Percentiles rank a stretch among this genome's conserved stretches.
Conservation (phyloP, 2,797 vertebrate genomes). For the Spinus olivaceus region DNA sequence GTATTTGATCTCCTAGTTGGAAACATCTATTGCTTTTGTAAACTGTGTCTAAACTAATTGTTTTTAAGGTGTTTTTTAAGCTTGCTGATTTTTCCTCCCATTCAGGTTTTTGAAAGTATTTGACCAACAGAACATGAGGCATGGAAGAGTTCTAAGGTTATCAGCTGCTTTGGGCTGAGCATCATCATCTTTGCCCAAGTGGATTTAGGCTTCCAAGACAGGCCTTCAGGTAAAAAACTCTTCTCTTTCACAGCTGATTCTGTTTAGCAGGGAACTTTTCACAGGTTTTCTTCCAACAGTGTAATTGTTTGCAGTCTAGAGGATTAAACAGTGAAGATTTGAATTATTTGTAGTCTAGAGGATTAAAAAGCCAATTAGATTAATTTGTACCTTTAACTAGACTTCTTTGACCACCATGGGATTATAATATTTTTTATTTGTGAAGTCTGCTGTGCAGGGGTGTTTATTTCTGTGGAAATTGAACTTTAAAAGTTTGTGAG, state of each 20-base stretch:
- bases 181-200: neutral
- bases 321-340: neutral
- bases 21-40: neutral
- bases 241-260: neutral
- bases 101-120: constrained; percentile 57
- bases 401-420: neutral
- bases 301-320: neutral
- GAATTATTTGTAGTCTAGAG: neutral
- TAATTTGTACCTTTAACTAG: neutral
- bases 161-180: constrained; percentile 27
- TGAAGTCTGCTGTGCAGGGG: neutral
- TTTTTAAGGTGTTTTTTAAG: neutral
- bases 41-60: neutral
- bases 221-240: constrained; percentile 68
- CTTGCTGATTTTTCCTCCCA: neutral
- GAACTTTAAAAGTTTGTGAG: neutral
- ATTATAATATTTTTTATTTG: neutral
- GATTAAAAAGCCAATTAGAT: neutral
- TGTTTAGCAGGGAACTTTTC: neutral
- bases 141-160: constrained; percentile 72
- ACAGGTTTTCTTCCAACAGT: neutral
- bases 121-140: constrained; percentile 58
- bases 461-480: neutral
- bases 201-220: constrained; percentile 43
- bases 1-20: neutral